Evolutionary conservation across 2,888 invertebrate genomes (phyloP).

Genomic region (Phaedon cochleariae): DNA sequence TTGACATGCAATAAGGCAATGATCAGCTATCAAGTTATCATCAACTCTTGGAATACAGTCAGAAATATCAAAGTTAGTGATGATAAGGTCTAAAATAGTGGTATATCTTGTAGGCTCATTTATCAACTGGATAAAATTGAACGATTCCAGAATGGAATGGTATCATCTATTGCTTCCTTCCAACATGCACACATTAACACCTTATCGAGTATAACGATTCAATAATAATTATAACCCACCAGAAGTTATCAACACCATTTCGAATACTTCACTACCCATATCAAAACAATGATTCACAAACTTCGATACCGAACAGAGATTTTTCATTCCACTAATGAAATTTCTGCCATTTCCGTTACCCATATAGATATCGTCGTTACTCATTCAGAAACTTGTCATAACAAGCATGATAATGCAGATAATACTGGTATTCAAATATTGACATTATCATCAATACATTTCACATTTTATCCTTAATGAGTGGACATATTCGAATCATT

Average conservation of each 20-base stretch:
- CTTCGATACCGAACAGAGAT: slow-evolving; percentile 21
- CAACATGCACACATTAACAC: slow-evolving; percentile 5
- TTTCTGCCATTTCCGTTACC: slow-evolving; percentile 22
- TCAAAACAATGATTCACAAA: slow-evolving; percentile 7
- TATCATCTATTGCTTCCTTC: too few species aligned
- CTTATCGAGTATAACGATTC: not conserved
- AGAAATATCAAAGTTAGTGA: too few species aligned
- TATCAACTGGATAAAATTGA: too few species aligned
- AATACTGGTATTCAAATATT: slow-evolving; percentile 22
- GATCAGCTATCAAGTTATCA: too few species aligned
- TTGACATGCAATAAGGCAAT: too few species aligned
- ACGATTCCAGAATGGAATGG: too few species aligned
- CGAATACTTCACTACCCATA: slow-evolving; percentile 6
- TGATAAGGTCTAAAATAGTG: too few species aligned
- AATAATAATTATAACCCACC: not conserved
- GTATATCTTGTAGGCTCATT: too few species aligned
- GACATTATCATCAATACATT: slow-evolving; percentile 20
- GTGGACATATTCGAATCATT: slow-evolving; percentile 32
- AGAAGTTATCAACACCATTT: slow-evolving; percentile 10
- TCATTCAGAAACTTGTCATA: slow-evolving; percentile 25
- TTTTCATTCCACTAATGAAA: slow-evolving; percentile 20
- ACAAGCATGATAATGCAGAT: slow-evolving; percentile 26
- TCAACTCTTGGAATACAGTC: too few species aligned
- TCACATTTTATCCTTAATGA: slow-evolving; percentile 17
- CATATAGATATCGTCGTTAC: slow-evolving; percentile 26